Evolutionary conservation across 2,113 vertebrate genomes (phyloP), one percentile per base, ranked within the genome.

Genomic region (Cavia porcellus): DNA sequence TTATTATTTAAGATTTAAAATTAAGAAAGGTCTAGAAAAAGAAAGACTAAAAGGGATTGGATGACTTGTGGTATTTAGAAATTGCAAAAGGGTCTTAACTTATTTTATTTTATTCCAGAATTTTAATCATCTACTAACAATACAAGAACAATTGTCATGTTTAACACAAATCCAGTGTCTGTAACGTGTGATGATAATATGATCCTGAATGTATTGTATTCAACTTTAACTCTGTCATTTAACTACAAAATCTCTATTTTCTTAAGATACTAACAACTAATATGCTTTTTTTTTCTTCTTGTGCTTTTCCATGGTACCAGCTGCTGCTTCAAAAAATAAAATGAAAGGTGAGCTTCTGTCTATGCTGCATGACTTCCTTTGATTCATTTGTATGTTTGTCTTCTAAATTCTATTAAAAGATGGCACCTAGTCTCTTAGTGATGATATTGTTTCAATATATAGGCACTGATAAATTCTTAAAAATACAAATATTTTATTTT

Each of bases 261-360:
- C 89, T 97, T 97, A 42, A 97, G 57, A 85, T 88, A 98, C 98
- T 99, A 98, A 99, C 96, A 92, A 79, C 85, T 97, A 97, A 93
- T 96, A 52, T 98, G 85, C 98, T 98, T 99, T 95, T 99, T 99
- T 99, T 98, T 99, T 98, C 98, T 98, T 97, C 98, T 98, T 98
- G 95, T 99, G 99, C 98, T 98, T 98, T 99, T 97, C 94, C 98
- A 98, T 98, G 98, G 97, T 97, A 97, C 98, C 99, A 99, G 99
- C 98, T 97, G 98, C 98, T 99, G 98, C 98, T 97, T 98, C 98
- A 97, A 99, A 99, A 98, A 99, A 83, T 98, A 99, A 98, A 99
- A 55, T 86, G 95, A 99, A 98, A 99, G 99, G 99, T 99, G 98
- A 99, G 99, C 98, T 97, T 96, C 50, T 95, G 89, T 97, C 92